Base-by-base conservation (phyloP, 2,888 invertebrate species). In the Chrysolina haemoptera region DNA sequence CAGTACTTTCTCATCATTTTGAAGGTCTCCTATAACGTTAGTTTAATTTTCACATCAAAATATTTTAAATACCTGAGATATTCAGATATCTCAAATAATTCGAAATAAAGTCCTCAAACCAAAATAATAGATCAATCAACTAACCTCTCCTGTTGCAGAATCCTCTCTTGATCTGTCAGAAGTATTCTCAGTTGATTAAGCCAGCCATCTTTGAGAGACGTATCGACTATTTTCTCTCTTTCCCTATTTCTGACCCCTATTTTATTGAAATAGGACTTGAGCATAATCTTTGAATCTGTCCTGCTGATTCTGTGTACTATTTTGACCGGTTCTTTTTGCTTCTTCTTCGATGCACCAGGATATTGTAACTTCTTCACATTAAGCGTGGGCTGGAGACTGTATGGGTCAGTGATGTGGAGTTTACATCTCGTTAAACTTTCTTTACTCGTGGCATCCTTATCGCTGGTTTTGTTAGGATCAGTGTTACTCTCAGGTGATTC, bases 71-170 rank as follows among this genome's bases (percentile, higher is more conserved):
- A n/a, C n/a, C n/a, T n/a, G n/a, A n/a, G n/a, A n/a, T n/a, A n/a
- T n/a, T n/a, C n/a, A n/a, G n/a, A n/a, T n/a, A n/a, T n/a, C n/a
- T n/a, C n/a, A n/a, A n/a, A n/a, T n/a, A n/a, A n/a, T n/a, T n/a
- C n/a, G n/a, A n/a, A n/a, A n/a, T n/a, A n/a, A n/a, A n/a, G n/a
- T n/a, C n/a, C n/a, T n/a, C n/a, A 3, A 5, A 27, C 14, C n/a
- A 46, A 10, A 35, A 35, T 35, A 35, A 35, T 3, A 27, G 1
- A 50, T 10, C 11, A n/a, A 50, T 67, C 59, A 20, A 70, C 59
- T 88, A 86, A 93, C 93, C 90, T 91, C 84, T 90, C 89, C 74
- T 89, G 91, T 82, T 93, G 93, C 68, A 93, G 82, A 76, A 90
- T 89, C 80, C 89, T 89, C 63, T 92, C 90, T 81, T 91, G 90